A percentile compares a stretch with the other conserved stretches of the same genome.
Evolutionary conservation across 2,888 invertebrate genomes (phyloP).

Genomic region (Drosophila infuscata): DNA sequence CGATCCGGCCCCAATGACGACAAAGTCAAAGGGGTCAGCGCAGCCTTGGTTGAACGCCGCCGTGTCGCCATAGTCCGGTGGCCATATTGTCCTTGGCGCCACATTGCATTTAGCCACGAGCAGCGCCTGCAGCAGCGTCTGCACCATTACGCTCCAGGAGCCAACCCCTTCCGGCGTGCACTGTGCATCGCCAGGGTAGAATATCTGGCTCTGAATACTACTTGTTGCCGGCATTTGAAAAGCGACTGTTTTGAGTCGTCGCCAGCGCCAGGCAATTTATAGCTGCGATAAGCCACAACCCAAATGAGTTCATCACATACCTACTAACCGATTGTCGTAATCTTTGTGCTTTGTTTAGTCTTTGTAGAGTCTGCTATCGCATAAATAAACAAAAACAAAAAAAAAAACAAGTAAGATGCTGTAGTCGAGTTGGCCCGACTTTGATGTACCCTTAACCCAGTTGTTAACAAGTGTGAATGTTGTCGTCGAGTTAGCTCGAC

Average conservation of each 20-base stretch:
- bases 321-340: slow-evolving; percentile 5
- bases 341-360: neutral
- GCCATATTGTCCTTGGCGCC: slow-evolving; percentile 86
- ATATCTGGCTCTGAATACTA: neutral
- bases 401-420: too few species aligned
- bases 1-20: slow-evolving; percentile 86
- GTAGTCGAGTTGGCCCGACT: too few species aligned
- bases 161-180: slow-evolving; percentile 75
- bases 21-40: slow-evolving; percentile 84
- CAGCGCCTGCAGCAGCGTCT: slow-evolving; percentile 87
- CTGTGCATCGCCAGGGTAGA: slow-evolving; percentile 38
- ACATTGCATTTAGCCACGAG: slow-evolving; percentile 87
- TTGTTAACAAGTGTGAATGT: too few species aligned
- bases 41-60: slow-evolving; percentile 29
- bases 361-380: neutral
- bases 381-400: neutral
- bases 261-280: slow-evolving; percentile 38
- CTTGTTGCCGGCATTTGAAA: slow-evolving; percentile 36
- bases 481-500: too few species aligned
- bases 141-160: slow-evolving; percentile 85
- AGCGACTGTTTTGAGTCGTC: slow-evolving; percentile 33
- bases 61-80: slow-evolving; percentile 85
- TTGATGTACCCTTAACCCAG: too few species aligned
- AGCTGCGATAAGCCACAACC: slow-evolving; percentile 49
- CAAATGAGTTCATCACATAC: neutral